Evolutionary conservation across 1,140 invertebrate species (phyloP).

Genomic region (Achroia grisella): DNA sequence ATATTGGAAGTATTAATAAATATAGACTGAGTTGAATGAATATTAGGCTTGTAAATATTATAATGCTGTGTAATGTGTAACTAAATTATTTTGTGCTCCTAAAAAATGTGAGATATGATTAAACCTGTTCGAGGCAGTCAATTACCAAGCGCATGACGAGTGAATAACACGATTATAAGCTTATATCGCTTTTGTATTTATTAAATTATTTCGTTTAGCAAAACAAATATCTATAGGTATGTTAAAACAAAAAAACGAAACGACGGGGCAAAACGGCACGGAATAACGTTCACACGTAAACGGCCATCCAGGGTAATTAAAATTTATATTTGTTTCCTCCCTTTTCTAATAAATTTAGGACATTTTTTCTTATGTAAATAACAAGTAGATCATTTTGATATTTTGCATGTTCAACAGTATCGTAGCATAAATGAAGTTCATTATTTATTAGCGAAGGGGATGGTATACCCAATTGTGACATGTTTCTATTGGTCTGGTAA

Average conservation of each 20-base stretch:
- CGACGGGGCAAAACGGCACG: too few species aligned
- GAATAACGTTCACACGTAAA: too few species aligned
- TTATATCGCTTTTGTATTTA: constrained; percentile 2
- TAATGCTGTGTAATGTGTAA: neutral
- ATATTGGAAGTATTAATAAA: constrained; percentile 29
- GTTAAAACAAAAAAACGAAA: too few species aligned
- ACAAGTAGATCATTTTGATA: too few species aligned
- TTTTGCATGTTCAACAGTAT: too few species aligned
- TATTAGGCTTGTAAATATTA: constrained; percentile 27
- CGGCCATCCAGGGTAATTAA: too few species aligned
- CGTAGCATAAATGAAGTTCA: neutral
- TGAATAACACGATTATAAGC: constrained; percentile 4
- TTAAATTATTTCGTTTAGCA: neutral
- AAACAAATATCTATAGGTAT: too few species aligned
- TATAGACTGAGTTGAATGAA: constrained; percentile 30
- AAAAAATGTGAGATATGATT: constrained; percentile 1
- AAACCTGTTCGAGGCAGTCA: constrained; percentile 19
- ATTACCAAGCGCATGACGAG: constrained; percentile 14
- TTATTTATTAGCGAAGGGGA: constrained; percentile 2
- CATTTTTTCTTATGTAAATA: too few species aligned
- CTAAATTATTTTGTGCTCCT: neutral
- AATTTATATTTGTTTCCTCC: too few species aligned
- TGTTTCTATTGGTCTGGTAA: neutral
- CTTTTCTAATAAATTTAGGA: too few species aligned
- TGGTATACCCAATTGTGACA: neutral